Base-by-base conservation (phyloP, 2,888 invertebrate genomes). In the Lamproptera curius region DNA sequence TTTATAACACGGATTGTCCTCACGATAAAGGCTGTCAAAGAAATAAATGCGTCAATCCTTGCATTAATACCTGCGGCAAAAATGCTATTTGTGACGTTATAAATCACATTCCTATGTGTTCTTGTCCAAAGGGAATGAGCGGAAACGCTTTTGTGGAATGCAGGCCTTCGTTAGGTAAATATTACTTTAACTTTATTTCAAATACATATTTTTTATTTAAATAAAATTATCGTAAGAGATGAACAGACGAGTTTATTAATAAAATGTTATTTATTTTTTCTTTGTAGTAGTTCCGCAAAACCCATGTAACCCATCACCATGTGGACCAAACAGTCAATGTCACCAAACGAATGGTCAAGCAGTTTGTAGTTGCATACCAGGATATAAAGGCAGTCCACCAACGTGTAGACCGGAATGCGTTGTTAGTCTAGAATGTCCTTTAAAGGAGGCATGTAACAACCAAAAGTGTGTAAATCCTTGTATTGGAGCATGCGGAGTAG, bases 391-490 rank as follows among this genome's bases (percentile, higher is more conserved):
- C 46, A 91, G 92, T 58, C 94, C 95, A 14, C 93, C 94, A 31
- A 92, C 92, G 52, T 95, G 94, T 67, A 88, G 92, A 56, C 94
- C 94, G 1, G 95, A 95, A 77, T 95, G 95, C 67, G 88, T 90
- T 28, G 91, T 92, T 51, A 93, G 92, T 70, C 88, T 92, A 1
- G 94, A 94, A 70, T 95, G 95, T 65, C 73, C 92, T 10, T 89
- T 92, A 54, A 91, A 91, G 56, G 84, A 90, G 66, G 93, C 94
- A 39, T 94, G 94, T 63, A 92, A 92, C 53, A 92, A 90, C 68
- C 90, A 92, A 68, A 93, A 93, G 75, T 95, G 95, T 73, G 76
- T 90, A 49, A 92, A 95, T 75, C 94, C 95, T 1, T 95, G 95
- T 63, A 90, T 93, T 13, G 94, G 93, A 35, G 91, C 93, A n/a